Percentiles rank a stretch among this genome's conserved stretches.
Conservation (phyloP, 2,113 vertebrate genomes). For the Ptilorrhoa leucosticta region DNA sequence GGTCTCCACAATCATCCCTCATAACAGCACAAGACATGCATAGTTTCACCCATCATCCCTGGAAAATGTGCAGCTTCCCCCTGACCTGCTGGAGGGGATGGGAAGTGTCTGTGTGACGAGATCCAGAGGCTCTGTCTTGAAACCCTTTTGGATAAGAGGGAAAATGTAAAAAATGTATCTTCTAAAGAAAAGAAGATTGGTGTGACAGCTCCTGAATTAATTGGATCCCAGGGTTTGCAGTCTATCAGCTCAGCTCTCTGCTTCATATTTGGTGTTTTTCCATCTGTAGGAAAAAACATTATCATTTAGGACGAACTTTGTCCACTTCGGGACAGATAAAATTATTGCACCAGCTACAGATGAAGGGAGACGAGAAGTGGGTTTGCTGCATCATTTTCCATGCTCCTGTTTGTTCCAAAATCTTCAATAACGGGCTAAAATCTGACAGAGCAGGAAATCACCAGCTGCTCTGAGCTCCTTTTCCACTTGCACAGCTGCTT, state of each 20-base stretch:
- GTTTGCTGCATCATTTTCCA: background rate
- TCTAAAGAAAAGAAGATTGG: slow-evolving; percentile 1
- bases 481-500: background rate
- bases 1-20: slow-evolving; percentile 23
- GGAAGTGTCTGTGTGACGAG: slow-evolving; percentile 6
- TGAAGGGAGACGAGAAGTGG: background rate
- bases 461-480: slow-evolving; percentile 8
- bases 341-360: background rate
- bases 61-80: slow-evolving; percentile 38
- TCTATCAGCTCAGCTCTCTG: background rate
- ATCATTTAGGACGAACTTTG: background rate
- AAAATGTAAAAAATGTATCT: slow-evolving; percentile 48
- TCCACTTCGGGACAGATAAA: background rate
- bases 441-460: slow-evolving; percentile 6
- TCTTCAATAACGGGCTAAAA: background rate
- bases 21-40: slow-evolving; percentile 12
- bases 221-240: background rate
- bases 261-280: slow-evolving; percentile 13
- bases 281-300: background rate
- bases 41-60: background rate
- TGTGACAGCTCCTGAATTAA: slow-evolving; percentile 24
- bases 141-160: slow-evolving; percentile 39
- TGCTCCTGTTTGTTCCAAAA: background rate
- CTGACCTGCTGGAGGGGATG: background rate
- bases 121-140: slow-evolving; percentile 25